Base-by-base conservation (phyloP, 1,140 invertebrate species). In the Papilio xuthus region DNA sequence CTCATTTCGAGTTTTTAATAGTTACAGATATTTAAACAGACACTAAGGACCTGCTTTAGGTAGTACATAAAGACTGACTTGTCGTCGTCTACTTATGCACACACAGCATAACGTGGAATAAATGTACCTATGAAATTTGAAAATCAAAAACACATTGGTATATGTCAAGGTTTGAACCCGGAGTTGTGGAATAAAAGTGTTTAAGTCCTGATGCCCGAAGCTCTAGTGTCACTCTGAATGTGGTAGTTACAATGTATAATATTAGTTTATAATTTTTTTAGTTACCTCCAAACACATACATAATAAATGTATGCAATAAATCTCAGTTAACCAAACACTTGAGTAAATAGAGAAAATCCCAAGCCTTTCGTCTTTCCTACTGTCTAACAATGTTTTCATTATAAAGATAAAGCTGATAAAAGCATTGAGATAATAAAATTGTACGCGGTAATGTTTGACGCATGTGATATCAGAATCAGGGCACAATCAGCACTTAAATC, bases 391-490 rank as follows among this genome's bases (percentile, higher is more conserved):
- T 67, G 26, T 13, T 67, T 67, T 6, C 60, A 26, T 67, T 67
- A 18, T 67, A 13, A 67, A 67, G 60, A 67, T 67, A 67, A 32
- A 28, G 13, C 4, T 7, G 60, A 67, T 26, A 67, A 28, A 67
- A 67, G 60, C 26, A 67, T 13, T 15, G 60, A 18, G 60, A 28
- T 12, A 63, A 63, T 56, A 2, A 56, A 56, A 12, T 12, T 26
- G 23, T 60, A 32, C 6, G 13, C 26, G 13, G 60, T 26, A 53
- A 53, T 53, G 50, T 20, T 44, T 9, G 20, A 26, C 26, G 2
- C 56, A 28, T 67, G 60, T 67, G 60, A 67, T 28, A 28, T 67
- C n/a, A n/a, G 50, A 53, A 53, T 53, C n/a, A 53, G 4, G 23
- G 4, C 60, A 13, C 12, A 67, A 67, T 15, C 60, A 28, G 60